phyloP scores from a whole-genome alignment of 1,140 invertebrate species.

The Listronotus bonariensis region DNA sequence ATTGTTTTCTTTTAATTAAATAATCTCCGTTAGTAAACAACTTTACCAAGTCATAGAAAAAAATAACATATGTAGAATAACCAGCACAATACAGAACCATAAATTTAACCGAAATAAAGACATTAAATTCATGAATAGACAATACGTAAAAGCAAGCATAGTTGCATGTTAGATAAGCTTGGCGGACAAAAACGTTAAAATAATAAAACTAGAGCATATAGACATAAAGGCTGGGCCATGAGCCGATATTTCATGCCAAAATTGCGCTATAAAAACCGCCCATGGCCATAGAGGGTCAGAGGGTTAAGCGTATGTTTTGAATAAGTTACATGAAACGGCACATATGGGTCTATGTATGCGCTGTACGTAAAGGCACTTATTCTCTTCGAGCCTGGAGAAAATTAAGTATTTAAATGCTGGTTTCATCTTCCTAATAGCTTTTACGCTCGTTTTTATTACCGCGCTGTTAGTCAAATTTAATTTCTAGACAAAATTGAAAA shows the following conservation, averaged over 20 bases:
- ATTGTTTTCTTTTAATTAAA: no score
- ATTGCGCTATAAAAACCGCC: constrained; percentile 31
- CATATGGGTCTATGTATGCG: constrained; percentile 29
- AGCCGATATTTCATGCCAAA: constrained; percentile 31
- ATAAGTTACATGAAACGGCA: constrained; percentile 26
- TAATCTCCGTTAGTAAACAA: no score
- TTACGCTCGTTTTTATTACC: constrained; percentile 24
- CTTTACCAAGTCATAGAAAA: no score
- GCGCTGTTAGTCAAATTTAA: constrained; percentile 27
- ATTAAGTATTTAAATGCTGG: constrained; percentile 33
- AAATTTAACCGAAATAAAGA: constrained; percentile 22
- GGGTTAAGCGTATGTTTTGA: constrained; percentile 31
- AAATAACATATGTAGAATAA: no score
- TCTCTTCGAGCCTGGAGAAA: constrained; percentile 15
- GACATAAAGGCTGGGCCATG: constrained; percentile 14
- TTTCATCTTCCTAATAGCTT: constrained; percentile 24
- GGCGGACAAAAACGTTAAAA: constrained; percentile 24
- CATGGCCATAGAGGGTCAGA: constrained; percentile 26
- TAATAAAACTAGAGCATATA: constrained; percentile 30
- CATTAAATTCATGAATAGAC: constrained; percentile 27
- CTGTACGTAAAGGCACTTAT: constrained; percentile 29
- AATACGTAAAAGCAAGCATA: constrained; percentile 5
- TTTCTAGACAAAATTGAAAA: constrained; percentile 18
- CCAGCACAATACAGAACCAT: no score
- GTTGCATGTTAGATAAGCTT: constrained; percentile 4